Conservation (phyloP, 2,888 invertebrate genomes). For the Hoplodrina blanda region DNA sequence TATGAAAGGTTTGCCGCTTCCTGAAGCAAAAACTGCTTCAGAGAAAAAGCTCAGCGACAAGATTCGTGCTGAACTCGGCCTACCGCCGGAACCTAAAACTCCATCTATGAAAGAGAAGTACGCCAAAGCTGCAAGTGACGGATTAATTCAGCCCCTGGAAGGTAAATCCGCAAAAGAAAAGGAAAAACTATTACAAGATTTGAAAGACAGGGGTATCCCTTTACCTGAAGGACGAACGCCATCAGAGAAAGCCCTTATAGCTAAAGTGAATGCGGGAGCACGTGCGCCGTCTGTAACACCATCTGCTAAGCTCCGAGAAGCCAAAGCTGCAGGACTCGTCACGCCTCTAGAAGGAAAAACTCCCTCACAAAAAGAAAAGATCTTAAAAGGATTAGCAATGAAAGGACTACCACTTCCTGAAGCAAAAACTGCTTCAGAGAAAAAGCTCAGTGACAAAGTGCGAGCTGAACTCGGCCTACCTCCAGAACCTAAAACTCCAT, state of each 20-base stretch:
- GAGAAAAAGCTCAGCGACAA: neutral
- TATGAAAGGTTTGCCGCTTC: neutral
- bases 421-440: neutral
- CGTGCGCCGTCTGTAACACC: neutral
- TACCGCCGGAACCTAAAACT: neutral
- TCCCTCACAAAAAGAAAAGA: neutral
- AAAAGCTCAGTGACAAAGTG: neutral
- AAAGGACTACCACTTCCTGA: neutral
- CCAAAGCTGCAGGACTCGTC: neutral
- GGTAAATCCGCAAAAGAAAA: neutral
- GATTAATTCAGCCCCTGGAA: neutral
- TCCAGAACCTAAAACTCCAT: neutral
- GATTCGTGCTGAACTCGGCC: neutral
- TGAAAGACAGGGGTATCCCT: neutral
- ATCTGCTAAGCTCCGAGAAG: neutral
- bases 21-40: neutral
- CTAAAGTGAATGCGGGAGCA: neutral
- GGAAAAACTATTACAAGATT: neutral
- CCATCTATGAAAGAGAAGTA: neutral
- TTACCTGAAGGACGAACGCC: neutral
- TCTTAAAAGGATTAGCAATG: neutral
- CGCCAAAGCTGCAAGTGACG: neutral
- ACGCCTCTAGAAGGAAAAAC: neutral
- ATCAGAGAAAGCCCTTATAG: neutral
- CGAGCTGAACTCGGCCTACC: neutral